Conservation (phyloP, 1,140 invertebrate genomes). For the Anastrepha ludens region DNA sequence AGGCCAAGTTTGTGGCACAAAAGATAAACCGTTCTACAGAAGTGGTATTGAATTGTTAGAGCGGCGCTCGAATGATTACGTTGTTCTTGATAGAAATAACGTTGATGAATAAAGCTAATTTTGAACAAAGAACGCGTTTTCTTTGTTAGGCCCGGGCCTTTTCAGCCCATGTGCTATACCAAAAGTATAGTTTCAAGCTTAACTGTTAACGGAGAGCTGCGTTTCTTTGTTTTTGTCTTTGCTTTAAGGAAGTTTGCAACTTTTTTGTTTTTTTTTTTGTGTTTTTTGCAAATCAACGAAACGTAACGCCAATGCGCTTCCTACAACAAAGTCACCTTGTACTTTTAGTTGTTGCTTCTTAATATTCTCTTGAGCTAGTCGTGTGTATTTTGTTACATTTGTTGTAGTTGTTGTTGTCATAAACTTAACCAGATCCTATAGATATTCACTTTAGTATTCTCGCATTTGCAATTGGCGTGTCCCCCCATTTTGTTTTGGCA, state of each 20-base stretch:
- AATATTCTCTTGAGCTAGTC: too few species aligned
- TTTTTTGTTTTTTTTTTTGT: background rate
- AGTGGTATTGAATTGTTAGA: too few species aligned
- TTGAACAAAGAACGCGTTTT: too few species aligned
- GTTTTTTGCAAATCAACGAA: conserved; percentile 3
- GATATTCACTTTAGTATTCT: too few species aligned
- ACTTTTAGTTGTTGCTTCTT: background rate
- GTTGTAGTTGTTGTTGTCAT: conserved; percentile 4
- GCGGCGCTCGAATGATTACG: too few species aligned
- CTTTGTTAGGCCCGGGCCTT: too few species aligned
- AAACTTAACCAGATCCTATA: conserved; percentile 6
- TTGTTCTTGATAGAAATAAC: too few species aligned
- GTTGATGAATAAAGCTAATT: too few species aligned
- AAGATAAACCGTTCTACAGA: too few species aligned
- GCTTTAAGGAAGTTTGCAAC: background rate
- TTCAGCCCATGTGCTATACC: too few species aligned
- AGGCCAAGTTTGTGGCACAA: too few species aligned
- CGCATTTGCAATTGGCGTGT: conserved; percentile 33
- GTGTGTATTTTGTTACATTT: background rate
- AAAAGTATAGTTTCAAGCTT: background rate
- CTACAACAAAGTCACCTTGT: background rate
- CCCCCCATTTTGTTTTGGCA: conserved; percentile 20
- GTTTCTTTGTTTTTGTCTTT: background rate
- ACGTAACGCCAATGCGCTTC: background rate
- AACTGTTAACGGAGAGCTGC: background rate